Evolutionary conservation across 2,797 vertebrate species (phyloP).

Genomic region (Pteropus rufus): DNA sequence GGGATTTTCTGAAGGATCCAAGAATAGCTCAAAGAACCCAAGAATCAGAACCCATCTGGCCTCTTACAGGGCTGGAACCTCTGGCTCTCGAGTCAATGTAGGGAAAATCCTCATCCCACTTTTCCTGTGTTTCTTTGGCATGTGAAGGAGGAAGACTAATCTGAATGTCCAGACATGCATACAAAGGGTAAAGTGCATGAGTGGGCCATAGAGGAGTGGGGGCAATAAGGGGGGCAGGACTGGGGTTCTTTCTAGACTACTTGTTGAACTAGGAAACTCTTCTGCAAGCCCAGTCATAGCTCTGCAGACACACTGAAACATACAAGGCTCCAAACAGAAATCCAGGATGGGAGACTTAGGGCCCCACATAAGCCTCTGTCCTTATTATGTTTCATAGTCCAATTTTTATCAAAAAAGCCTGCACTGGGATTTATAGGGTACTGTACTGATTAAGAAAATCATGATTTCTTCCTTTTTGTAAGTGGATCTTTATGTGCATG

Average conservation of each 20-base stretch:
- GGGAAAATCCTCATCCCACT: fast-evolving
- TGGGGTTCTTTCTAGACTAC: not conserved
- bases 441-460: not conserved
- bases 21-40: not conserved
- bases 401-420: not conserved
- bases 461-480: not conserved
- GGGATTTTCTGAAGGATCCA: not conserved
- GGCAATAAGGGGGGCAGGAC: not conserved
- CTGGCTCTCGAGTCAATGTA: not conserved
- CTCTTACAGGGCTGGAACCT: not conserved
- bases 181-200: not conserved
- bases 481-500: not conserved
- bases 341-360: not conserved
- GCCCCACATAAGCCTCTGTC: not conserved
- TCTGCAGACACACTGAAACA: not conserved
- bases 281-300: not conserved
- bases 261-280: not conserved
- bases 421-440: not conserved
- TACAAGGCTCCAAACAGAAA: not conserved
- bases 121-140: not conserved
- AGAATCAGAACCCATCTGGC: too few relatives aligned
- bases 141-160: not conserved
- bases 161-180: not conserved
- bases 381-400: not conserved
- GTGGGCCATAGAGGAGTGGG: not conserved